These are phyloP conservation scores for Ormyrus thymus DNA, from an alignment of 2,888 invertebrate genomes.

Conservation along the genomic window DNA sequence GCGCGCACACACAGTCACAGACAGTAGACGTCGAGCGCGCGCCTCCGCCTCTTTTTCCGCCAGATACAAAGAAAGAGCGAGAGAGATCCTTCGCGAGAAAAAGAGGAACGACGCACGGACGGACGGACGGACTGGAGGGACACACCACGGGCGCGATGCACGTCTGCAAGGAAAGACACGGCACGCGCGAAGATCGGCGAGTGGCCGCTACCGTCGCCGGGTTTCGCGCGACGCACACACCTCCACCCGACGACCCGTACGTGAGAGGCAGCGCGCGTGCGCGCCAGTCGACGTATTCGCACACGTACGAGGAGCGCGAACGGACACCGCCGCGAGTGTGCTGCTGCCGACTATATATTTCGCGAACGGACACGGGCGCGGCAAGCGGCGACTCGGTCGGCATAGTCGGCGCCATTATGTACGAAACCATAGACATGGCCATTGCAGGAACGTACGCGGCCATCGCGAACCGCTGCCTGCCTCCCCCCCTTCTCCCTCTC, in stretches of 20 bases:
- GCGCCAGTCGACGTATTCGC: background rate
- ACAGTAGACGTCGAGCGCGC: background rate
- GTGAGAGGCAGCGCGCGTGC: background rate
- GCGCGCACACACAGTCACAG: constrained; percentile 26
- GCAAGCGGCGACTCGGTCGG: constrained; percentile 68
- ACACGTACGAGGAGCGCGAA: background rate
- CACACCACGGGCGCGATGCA: too few relatives aligned
- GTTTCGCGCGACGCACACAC: background rate
- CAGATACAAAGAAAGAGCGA: background rate
- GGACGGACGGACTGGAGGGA: background rate
- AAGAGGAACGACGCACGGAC: too few relatives aligned
- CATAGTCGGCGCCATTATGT: constrained; percentile 65
- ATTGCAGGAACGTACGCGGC: constrained; percentile 35
- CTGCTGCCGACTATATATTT: constrained; percentile 58
- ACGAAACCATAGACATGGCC: constrained; percentile 35
- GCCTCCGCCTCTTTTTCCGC: constrained; percentile 32
- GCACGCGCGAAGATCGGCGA: too few relatives aligned
- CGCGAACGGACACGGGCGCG: constrained; percentile 62
- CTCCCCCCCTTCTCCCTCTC: background rate
- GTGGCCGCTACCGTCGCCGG: background rate
- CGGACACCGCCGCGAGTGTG: background rate
- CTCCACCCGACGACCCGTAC: background rate
- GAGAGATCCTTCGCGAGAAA: background rate
- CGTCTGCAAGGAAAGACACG: too few relatives aligned
- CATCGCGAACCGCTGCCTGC: background rate